Conservation (phyloP, 2,888 invertebrate genomes). For the Eucera pruinosa region DNA sequence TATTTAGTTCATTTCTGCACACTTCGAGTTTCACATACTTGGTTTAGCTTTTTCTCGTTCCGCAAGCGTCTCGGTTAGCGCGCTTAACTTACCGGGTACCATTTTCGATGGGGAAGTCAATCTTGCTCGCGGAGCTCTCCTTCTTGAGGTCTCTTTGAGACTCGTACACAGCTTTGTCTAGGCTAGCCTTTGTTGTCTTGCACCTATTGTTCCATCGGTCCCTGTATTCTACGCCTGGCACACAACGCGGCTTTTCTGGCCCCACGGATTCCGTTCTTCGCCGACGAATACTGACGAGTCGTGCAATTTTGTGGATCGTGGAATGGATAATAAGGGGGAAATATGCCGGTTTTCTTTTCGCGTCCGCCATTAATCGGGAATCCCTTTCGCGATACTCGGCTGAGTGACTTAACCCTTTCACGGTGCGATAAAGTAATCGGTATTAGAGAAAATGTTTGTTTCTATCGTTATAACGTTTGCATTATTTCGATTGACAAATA, state of each 20-base stretch:
- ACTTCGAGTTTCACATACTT: not conserved
- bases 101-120: conserved; percentile 3
- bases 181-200: conserved; percentile 29
- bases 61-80: too few species aligned
- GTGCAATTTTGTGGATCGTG: conserved; percentile 44
- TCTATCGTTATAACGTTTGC: not conserved
- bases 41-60: not conserved
- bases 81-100: not conserved
- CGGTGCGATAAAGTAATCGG: too few species aligned
- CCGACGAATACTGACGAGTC: conserved; percentile 36
- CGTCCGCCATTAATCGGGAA: not conserved
- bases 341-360: not conserved
- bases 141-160: conserved; percentile 6
- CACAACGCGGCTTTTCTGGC: not conserved
- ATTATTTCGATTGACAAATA: too few species aligned
- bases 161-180: conserved; percentile 40
- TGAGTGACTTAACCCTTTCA: too few species aligned
- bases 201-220: conserved; percentile 30
- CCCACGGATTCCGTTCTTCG: conserved; percentile 32
- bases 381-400: too few species aligned
- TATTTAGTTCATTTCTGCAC: not conserved
- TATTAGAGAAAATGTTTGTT: conserved; percentile 9
- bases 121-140: not conserved
- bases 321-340: conserved; percentile 1
- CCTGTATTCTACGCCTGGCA: conserved; percentile 1